phyloP scores from a whole-genome alignment of 2,113 vertebrate species.

The Donacobius atricapilla region DNA sequence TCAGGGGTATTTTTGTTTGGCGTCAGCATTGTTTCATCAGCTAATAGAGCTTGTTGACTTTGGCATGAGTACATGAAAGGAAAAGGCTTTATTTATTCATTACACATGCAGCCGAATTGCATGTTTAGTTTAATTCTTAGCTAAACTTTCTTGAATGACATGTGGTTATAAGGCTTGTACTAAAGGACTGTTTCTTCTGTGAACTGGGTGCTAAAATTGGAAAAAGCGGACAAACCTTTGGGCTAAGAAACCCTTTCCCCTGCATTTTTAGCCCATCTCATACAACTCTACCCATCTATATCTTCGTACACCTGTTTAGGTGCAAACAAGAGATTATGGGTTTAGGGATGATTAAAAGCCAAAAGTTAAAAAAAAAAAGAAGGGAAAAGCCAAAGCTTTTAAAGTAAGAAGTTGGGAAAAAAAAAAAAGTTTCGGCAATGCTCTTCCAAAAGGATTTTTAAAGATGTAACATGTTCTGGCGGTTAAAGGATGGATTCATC shows the following conservation, averaged over 20 bases:
- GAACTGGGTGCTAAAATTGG: neutral
- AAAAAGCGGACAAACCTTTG: neutral
- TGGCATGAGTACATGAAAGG: conserved; percentile 10
- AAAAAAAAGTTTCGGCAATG: neutral
- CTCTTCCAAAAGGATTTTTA: neutral
- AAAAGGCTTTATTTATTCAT: conserved; percentile 59
- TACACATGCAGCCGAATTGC: neutral
- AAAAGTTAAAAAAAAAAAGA: neutral
- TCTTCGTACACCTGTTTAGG: neutral
- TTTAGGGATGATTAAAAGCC: neutral
- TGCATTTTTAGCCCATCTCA: neutral
- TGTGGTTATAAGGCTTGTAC: conserved; percentile 1
- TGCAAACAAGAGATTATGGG: neutral
- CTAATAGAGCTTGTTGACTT: conserved; percentile 56
- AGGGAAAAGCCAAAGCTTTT: neutral
- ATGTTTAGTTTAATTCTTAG: conserved; percentile 47
- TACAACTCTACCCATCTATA: neutral
- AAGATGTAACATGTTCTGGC: neutral
- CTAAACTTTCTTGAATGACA: conserved; percentile 48
- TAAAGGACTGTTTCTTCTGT: neutral
- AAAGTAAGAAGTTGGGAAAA: neutral
- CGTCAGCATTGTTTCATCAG: conserved; percentile 53
- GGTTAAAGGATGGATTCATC: neutral
- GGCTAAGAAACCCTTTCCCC: neutral
- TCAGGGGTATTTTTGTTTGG: conserved; percentile 54